Evolutionary conservation across 2,113 vertebrate species (phyloP).

Genomic region (Podiceps cristatus): DNA sequence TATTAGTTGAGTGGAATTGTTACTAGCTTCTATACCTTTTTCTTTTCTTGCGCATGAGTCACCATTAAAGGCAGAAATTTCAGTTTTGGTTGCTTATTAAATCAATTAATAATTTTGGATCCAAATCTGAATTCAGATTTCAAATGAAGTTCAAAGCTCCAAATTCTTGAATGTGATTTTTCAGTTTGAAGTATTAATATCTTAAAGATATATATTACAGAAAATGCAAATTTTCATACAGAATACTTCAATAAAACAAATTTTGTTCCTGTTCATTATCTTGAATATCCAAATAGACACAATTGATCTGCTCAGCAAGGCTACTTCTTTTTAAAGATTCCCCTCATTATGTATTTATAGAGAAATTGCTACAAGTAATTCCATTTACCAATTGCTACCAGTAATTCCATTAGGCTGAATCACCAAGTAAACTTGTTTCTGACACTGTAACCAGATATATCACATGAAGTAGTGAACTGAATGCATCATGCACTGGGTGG

Average conservation of each 20-base stretch:
- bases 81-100: not conserved
- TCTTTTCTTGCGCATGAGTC: not conserved
- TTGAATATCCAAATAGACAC: not conserved
- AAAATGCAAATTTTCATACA: not conserved
- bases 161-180: not conserved
- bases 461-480: not conserved
- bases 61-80: not conserved
- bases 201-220: not conserved
- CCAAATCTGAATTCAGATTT: not conserved
- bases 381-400: not conserved
- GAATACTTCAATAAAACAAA: not conserved
- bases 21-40: not conserved
- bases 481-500: not conserved
- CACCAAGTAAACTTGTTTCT: not conserved
- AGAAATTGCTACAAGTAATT: not conserved
- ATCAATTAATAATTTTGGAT: not conserved
- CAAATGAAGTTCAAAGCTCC: not conserved
- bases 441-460: not conserved
- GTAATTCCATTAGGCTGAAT: conserved; percentile 28
- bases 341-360: not conserved
- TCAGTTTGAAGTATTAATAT: not conserved
- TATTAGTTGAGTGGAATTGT: not conserved
- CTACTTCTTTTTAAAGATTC: not conserved
- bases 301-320: not conserved
- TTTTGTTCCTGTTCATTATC: not conserved